These are phyloP conservation scores for Crocuta crocuta DNA, from an alignment of 2,113 vertebrate genomes.

Conservation along the genomic window DNA sequence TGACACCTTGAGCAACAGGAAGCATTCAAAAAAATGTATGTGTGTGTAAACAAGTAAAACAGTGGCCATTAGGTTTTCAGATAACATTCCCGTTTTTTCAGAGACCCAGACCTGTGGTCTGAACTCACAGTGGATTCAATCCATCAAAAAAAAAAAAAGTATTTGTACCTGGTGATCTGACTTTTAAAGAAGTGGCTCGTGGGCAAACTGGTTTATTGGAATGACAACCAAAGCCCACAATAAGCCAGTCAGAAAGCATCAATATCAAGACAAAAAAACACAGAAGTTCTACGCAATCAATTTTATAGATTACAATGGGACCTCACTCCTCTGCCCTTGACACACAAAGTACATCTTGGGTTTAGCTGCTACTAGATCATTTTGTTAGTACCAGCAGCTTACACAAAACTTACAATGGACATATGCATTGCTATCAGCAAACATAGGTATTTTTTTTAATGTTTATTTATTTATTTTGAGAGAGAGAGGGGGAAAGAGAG, in stretches of 20 bases:
- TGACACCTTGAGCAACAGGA: neutral
- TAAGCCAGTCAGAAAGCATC: neutral
- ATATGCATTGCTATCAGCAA: neutral
- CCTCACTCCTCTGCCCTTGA: neutral
- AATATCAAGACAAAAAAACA: neutral
- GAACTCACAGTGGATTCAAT: neutral
- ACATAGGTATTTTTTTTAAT: neutral
- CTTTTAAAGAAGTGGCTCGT: neutral
- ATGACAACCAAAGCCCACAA: neutral
- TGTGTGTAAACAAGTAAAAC: neutral
- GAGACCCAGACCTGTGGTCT: neutral
- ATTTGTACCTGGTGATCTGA: neutral
- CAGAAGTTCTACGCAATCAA: neutral
- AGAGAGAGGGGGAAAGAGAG: neutral
- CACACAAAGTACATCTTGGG: neutral
- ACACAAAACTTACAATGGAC: neutral
- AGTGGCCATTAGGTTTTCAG: neutral
- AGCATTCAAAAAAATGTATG: neutral
- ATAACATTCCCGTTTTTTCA: neutral
- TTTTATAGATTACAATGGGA: neutral
- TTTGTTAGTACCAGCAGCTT: neutral
- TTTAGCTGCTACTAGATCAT: neutral
- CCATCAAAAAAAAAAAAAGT: neutral
- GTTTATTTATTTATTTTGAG: neutral
- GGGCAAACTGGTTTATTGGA: neutral